These are phyloP conservation scores for Julus scandinavius DNA, from an alignment of 2,888 invertebrate genomes.

Conservation along the genomic window DNA sequence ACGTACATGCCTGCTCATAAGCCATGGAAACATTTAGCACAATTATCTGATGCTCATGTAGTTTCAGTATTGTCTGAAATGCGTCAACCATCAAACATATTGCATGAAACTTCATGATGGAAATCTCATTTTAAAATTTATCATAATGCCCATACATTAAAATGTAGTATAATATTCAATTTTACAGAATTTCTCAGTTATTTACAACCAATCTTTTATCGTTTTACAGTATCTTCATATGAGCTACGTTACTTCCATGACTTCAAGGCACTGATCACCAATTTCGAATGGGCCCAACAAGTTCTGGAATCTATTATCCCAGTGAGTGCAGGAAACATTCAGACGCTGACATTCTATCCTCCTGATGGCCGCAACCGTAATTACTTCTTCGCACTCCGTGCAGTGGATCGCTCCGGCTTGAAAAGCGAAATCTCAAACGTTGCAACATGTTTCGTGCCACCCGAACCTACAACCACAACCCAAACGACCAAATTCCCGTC, in stretches of 20 bases:
- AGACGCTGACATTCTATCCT: slow-evolving; percentile 68
- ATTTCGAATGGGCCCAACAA: slow-evolving; percentile 64
- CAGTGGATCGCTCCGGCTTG: slow-evolving; percentile 68
- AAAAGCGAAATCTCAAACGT: slow-evolving; percentile 69
- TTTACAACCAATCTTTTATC: background rate
- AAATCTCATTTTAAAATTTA: too few relatives aligned
- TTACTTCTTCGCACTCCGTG: slow-evolving; percentile 70
- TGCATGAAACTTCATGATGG: too few relatives aligned
- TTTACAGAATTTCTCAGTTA: background rate
- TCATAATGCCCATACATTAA: too few relatives aligned
- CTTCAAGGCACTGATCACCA: slow-evolving; percentile 65
- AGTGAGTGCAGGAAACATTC: slow-evolving; percentile 68
- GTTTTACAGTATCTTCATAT: slow-evolving; percentile 54
- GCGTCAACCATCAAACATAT: too few relatives aligned
- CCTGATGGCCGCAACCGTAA: slow-evolving; percentile 69
- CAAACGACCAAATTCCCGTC: slow-evolving; percentile 39
- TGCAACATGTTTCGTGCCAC: slow-evolving; percentile 69
- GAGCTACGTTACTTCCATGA: slow-evolving; percentile 65
- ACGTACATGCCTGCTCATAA: background rate
- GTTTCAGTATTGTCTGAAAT: too few relatives aligned
- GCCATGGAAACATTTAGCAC: background rate
- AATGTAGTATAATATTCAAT: background rate
- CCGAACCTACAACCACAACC: slow-evolving; percentile 64
- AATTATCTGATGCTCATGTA: too few relatives aligned
- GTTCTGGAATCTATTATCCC: slow-evolving; percentile 63